Conservation (phyloP, 2,113 vertebrate genomes). For the Mystacornis crossleyi region DNA sequence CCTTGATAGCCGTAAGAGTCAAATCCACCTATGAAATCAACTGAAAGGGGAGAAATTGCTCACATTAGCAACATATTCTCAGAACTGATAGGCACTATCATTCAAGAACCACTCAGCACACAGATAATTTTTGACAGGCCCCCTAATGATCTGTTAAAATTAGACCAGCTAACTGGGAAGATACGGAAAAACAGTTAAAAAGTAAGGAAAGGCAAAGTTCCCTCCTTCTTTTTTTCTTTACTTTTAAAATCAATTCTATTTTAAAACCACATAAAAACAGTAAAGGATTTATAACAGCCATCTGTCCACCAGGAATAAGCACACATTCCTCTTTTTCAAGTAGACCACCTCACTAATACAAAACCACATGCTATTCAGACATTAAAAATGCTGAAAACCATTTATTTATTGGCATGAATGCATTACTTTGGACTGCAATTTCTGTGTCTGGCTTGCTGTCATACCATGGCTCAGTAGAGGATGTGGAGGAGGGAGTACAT, state of each 20-base stretch:
- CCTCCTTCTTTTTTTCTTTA: not conserved
- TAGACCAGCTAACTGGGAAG: conserved; percentile 2
- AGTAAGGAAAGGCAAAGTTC: not conserved
- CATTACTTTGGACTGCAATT: conserved; percentile 2
- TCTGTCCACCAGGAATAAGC: not conserved
- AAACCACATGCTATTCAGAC: not conserved
- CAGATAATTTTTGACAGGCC: not conserved
- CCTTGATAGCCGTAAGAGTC: conserved; percentile 99
- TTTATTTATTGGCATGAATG: not conserved
- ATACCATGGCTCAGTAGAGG: not conserved
- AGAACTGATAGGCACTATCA: not conserved
- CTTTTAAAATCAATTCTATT: not conserved
- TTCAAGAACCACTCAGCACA: not conserved
- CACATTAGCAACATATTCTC: conserved; percentile 54
- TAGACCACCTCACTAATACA: not conserved
- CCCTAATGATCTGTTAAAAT: conserved; percentile 43
- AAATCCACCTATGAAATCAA: conserved; percentile 99
- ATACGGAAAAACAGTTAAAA: not conserved
- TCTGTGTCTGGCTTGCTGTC: not conserved
- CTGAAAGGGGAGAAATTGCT: conserved; percentile 73
- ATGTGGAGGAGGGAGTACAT: not conserved
- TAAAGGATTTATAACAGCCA: not conserved
- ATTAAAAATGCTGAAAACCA: not conserved
- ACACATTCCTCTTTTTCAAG: not conserved
- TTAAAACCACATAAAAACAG: not conserved